These are phyloP conservation scores for Catalaphyllia jardinei DNA, from an alignment of 64 coral and sea anemone species.

Conservation along the genomic window DNA sequence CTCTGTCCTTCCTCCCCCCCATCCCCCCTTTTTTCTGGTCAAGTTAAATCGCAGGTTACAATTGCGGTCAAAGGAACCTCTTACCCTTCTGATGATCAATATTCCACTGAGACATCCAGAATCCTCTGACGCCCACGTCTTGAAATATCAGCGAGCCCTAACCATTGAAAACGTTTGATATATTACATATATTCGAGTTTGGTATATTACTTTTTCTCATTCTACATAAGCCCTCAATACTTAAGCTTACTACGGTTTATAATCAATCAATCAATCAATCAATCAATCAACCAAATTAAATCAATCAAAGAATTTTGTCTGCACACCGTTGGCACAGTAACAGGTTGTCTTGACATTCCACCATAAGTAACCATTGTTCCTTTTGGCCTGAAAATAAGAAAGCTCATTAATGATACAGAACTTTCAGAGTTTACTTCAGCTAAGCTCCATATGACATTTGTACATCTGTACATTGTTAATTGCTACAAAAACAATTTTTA, in stretches of 20 bases:
- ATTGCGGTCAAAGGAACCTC: not conserved
- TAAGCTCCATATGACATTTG: no score
- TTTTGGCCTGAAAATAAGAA: slow-evolving; percentile 27
- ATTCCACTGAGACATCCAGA: slow-evolving; percentile 80
- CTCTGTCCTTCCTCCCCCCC: not conserved
- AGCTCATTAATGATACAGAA: not conserved
- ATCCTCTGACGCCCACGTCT: slow-evolving; percentile 65
- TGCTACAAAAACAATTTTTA: not conserved
- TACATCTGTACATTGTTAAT: no score
- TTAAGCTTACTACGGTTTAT: not conserved
- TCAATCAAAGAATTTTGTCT: not conserved
- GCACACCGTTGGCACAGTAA: slow-evolving; percentile 73
- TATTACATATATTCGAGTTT: no score
- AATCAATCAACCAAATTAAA: not conserved
- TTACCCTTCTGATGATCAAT: slow-evolving; percentile 43
- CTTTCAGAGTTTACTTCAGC: no score
- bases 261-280: no score
- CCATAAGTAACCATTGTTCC: slow-evolving; percentile 80
- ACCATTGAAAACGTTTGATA: no score
- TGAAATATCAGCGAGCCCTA: slow-evolving; percentile 75
- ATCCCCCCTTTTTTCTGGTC: no score
- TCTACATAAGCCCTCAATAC: no score
- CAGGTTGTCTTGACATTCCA: slow-evolving; percentile 76
- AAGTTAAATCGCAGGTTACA: not conserved
- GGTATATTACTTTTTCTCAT: no score